Evolutionary conservation across 2,888 invertebrate species (phyloP).

Genomic region (Epinotia demarniana): DNA sequence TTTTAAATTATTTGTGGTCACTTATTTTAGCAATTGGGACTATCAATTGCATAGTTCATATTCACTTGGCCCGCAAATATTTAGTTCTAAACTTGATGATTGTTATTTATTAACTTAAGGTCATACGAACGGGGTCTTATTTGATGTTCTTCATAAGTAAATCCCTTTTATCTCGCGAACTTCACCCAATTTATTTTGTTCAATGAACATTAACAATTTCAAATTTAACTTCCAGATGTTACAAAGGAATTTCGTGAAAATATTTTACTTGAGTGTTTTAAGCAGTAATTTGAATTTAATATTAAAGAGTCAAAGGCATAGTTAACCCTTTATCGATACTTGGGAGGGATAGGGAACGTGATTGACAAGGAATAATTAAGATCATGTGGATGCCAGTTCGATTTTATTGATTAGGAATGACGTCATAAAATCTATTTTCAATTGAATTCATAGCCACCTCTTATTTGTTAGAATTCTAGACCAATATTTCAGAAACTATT

Average conservation of each 20-base stretch:
- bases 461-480: no score
- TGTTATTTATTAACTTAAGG: conserved; percentile 12
- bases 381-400: not conserved
- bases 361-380: not conserved
- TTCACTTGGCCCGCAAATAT: not conserved
- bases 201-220: conserved; percentile 65
- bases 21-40: not conserved
- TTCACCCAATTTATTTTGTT: conserved; percentile 64
- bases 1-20: not conserved
- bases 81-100: conserved; percentile 14
- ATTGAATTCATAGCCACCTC: no score
- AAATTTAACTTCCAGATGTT: conserved; percentile 60
- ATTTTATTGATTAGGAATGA: not conserved
- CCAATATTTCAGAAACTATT: no score
- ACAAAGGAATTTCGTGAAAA: conserved; percentile 54
- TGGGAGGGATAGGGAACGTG: not conserved
- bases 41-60: not conserved
- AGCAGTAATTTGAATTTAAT: conserved; percentile 29
- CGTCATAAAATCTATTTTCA: not conserved
- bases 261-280: conserved; percentile 36
- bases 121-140: conserved; percentile 46
- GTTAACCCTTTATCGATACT: conserved; percentile 21
- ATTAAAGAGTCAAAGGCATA: conserved; percentile 26
- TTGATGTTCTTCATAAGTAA: conserved; percentile 54
- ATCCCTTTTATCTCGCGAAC: conserved; percentile 59